Evolutionary conservation across 30 jellyfish, hydroid and myxozoan genomes (phyloP), one percentile per base, ranked within the genome.

Genomic region (Mastigias papua): DNA sequence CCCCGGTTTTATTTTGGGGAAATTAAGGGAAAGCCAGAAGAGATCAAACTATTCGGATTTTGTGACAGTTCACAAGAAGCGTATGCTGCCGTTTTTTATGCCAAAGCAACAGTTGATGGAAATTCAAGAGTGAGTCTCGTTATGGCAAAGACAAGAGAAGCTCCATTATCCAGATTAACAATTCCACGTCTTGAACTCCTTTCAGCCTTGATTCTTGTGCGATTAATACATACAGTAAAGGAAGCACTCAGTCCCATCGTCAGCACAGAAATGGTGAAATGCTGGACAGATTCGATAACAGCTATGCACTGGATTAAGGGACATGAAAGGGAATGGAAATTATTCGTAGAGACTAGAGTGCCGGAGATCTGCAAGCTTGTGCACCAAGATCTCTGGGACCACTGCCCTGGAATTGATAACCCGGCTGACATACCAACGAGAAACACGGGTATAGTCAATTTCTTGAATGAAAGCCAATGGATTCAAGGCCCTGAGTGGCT

Each of bases 371-470:
- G 92, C 0, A 30, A 51, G 31, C 62, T 82, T 30, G 75, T 50
- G 25, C 48, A 21, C 29, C 77, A 11, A 21, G 86, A 50, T 8
- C 68, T 8, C 8, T 82, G 92, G 92, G 20, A 27, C 63, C 86
- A 67, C 32, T 35, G 72, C 23, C 54, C 72, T 30, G 91, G 91
- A 11, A 49, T 5, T 7, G 82, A 63, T 10, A 81, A 82, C 48
- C 92, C 92, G 1, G 86, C 92, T 19, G 92, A 82, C 34, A 46
- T 82, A 23, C 92, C 92, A 25, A 66, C 86, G 33, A 66, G 91
- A 46, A 48, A 32, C 7, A 20, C 46, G 2, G 31, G 34, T 16
- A 37, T 30, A 13, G 16, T 27, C 32, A 65, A 80, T 15, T 35
- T 76, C 22, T 20, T 46, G 32, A 57, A 76, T 27, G 49, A 76